phyloP scores from a whole-genome alignment of 1,140 invertebrate species.

The Magallana gigas region DNA sequence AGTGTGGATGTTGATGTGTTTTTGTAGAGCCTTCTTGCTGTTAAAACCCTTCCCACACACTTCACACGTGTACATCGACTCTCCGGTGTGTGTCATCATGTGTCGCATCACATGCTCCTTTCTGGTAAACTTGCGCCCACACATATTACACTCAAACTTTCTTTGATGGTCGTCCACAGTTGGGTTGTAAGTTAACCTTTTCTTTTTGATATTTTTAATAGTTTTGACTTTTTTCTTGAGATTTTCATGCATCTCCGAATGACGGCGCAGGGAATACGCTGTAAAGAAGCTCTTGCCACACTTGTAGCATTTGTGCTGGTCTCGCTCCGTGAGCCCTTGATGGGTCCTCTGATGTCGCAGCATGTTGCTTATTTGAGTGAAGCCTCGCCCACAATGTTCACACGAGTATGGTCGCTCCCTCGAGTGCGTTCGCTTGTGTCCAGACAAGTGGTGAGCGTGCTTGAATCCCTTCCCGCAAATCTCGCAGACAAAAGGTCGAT shows the following conservation, averaged over 20 bases:
- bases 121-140: not conserved
- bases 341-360: slow-evolving; percentile 83
- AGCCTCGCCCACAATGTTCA: slow-evolving; percentile 82
- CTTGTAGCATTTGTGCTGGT: not conserved
- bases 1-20: not conserved
- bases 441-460: slow-evolving; percentile 35
- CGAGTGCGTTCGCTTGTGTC: slow-evolving; percentile 93
- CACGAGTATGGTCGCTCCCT: slow-evolving; percentile 92
- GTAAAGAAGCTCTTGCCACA: not conserved
- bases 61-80: slow-evolving; percentile 16
- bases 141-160: slow-evolving; percentile 26
- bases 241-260: slow-evolving; percentile 9
- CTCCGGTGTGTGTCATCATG: slow-evolving; percentile 25
- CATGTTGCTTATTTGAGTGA: slow-evolving; percentile 83
- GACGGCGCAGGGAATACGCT: not conserved
- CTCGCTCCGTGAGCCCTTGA: slow-evolving; percentile 37
- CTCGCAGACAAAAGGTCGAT: slow-evolving; percentile 15
- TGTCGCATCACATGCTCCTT: slow-evolving; percentile 34
- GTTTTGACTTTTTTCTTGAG: not conserved
- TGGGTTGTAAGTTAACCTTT: not conserved
- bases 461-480: slow-evolving; percentile 51
- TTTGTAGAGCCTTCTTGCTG: not conserved
- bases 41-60: not conserved
- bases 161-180: not conserved
- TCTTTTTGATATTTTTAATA: not conserved